Evolutionary conservation across 2,113 vertebrate genomes (phyloP).

Genomic region (Erinaceus europaeus): DNA sequence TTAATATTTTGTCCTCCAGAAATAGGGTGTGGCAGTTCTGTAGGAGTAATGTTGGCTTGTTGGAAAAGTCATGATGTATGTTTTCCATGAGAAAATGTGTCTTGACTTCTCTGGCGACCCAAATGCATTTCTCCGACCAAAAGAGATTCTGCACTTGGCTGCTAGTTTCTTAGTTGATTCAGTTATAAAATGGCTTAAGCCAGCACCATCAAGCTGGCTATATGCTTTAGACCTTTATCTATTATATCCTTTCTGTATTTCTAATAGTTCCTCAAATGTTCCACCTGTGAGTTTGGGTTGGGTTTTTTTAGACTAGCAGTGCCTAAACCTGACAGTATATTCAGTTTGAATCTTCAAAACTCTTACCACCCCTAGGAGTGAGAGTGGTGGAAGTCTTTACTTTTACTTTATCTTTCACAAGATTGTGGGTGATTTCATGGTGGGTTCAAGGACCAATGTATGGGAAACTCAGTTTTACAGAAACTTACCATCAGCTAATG

Average conservation of each 20-base stretch:
- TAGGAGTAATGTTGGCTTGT: neutral
- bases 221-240: neutral
- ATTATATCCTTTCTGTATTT: slow-evolving; percentile 4
- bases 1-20: slow-evolving; percentile 1
- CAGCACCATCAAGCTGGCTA: neutral
- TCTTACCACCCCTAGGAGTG: neutral
- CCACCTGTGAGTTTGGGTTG: neutral
- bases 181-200: neutral
- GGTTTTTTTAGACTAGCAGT: neutral
- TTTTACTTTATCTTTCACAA: neutral
- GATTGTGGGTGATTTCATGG: neutral
- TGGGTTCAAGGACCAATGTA: neutral
- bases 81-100: too few species aligned
- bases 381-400: neutral
- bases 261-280: neutral
- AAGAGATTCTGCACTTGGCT: neutral
- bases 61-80: too few species aligned
- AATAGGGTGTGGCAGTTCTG: neutral
- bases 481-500: neutral
- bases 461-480: neutral
- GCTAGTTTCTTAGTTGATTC: neutral
- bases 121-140: neutral
- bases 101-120: too few species aligned
- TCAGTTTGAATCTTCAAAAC: neutral
- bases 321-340: neutral